phyloP scores from a whole-genome alignment of 2,888 invertebrate genomes.

The Hoplodrina blanda region DNA sequence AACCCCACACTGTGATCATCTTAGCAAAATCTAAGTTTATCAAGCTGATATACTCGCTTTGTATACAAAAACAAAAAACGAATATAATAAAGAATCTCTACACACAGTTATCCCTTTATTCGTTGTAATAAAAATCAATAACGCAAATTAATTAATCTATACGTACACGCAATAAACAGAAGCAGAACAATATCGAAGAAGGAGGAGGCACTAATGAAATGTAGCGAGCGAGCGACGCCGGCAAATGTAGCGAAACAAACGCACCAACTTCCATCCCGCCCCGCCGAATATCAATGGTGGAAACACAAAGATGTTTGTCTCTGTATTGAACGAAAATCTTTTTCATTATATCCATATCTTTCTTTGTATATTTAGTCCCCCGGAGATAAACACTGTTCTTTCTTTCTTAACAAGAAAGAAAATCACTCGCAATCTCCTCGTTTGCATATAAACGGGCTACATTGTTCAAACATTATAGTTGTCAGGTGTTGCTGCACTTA shows the following conservation, averaged over 20 bases:
- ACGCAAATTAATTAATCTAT: slow-evolving; percentile 84
- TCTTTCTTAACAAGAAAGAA: slow-evolving; percentile 38
- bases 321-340: slow-evolving; percentile 66
- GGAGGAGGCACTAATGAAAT: slow-evolving; percentile 85
- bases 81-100: slow-evolving; percentile 37
- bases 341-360: slow-evolving; percentile 65
- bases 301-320: slow-evolving; percentile 71
- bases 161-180: slow-evolving; percentile 79
- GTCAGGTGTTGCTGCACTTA: slow-evolving; percentile 46
- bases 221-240: slow-evolving; percentile 79
- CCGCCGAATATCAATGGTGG: slow-evolving; percentile 75
- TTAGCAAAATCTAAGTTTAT: slow-evolving; percentile 5
- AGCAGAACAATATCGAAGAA: slow-evolving; percentile 80
- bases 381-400: slow-evolving; percentile 38
- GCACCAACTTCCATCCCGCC: slow-evolving; percentile 77
- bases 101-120: slow-evolving; percentile 59
- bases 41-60: slow-evolving; percentile 11
- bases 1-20: not conserved
- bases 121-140: slow-evolving; percentile 75
- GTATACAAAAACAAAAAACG: slow-evolving; percentile 48
- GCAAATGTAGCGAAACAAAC: slow-evolving; percentile 86
- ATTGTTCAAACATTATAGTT: slow-evolving; percentile 52
- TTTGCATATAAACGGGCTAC: slow-evolving; percentile 46
- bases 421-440: slow-evolving; percentile 43
- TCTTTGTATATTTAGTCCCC: slow-evolving; percentile 60